Evolutionary conservation across 2,797 vertebrate genomes (phyloP).

Genomic region (Artibeus lituratus): DNA sequence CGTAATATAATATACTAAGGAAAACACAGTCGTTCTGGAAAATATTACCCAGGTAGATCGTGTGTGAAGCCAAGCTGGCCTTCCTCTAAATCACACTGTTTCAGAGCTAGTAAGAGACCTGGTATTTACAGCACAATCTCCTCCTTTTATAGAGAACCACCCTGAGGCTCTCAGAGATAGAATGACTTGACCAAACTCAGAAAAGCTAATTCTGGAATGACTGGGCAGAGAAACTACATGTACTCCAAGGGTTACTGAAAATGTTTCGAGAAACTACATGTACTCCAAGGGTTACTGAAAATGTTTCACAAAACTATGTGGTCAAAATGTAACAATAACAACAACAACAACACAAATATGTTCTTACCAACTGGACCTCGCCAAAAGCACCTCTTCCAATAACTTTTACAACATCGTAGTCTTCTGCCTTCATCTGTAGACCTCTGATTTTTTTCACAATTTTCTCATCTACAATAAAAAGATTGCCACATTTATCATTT

Average conservation of each 20-base stretch:
- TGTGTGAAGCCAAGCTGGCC: neutral
- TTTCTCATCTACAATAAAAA: conserved; percentile 90
- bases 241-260: neutral
- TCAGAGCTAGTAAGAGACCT: neutral
- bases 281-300: neutral
- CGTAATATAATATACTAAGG: neutral
- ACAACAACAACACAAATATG: neutral
- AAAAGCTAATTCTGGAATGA: neutral
- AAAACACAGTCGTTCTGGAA: neutral
- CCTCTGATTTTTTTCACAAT: conserved; percentile 90
- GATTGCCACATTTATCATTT: neutral
- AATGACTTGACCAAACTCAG: neutral
- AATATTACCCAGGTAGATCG: neutral
- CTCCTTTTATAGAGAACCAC: neutral
- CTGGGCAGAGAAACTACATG: neutral
- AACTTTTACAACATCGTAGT: conserved; percentile 98
- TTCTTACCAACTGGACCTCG: conserved; percentile 97
- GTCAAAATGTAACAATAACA: neutral
- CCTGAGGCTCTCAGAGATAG: neutral
- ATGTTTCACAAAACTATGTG: neutral
- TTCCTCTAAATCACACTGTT: neutral
- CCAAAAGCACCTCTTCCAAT: conserved; percentile 99
- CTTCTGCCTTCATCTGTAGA: conserved; percentile 97
- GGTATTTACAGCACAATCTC: neutral
- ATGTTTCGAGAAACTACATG: neutral